A percentile compares a stretch with the other conserved stretches of the same genome.
phyloP scores from a whole-genome alignment of 2,888 invertebrate species.

The Globia sparganii region DNA sequence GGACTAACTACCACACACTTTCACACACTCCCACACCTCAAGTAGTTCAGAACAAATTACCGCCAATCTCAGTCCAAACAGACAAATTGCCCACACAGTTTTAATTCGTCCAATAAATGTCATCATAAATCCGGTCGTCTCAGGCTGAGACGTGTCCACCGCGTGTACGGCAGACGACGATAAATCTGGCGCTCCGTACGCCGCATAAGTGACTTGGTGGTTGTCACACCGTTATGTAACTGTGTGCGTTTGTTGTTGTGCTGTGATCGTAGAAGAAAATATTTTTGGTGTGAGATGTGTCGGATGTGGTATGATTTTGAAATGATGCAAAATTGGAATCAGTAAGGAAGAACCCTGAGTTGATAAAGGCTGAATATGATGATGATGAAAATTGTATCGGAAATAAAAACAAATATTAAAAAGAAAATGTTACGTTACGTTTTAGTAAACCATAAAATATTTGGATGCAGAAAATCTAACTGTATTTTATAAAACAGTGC shows the following conservation, averaged over 20 bases:
- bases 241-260: slow-evolving; percentile 20
- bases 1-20: not conserved
- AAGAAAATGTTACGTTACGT: not conserved
- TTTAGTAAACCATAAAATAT: not conserved
- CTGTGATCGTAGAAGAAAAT: not conserved
- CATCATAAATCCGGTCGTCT: slow-evolving; percentile 80
- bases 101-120: slow-evolving; percentile 79
- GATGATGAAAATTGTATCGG: not conserved
- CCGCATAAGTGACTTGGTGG: slow-evolving; percentile 71
- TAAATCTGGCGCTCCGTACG: slow-evolving; percentile 81
- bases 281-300: slow-evolving; percentile 14
- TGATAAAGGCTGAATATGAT: not conserved
- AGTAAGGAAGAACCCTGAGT: no score
- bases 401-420: not conserved
- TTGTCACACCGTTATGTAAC: slow-evolving; percentile 70
- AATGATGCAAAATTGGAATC: not conserved
- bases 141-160: slow-evolving; percentile 75
- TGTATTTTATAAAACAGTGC: not conserved
- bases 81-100: slow-evolving; percentile 66
- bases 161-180: slow-evolving; percentile 79
- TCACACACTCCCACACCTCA: not conserved
- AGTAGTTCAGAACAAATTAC: slow-evolving; percentile 26
- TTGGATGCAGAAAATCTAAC: not conserved
- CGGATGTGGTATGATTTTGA: not conserved
- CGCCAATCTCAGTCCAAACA: slow-evolving; percentile 37